A percentile compares a stretch with the other conserved stretches of the same genome.
phyloP scores from a whole-genome alignment of 2,888 invertebrate species.

The Mythimna vitellina region DNA sequence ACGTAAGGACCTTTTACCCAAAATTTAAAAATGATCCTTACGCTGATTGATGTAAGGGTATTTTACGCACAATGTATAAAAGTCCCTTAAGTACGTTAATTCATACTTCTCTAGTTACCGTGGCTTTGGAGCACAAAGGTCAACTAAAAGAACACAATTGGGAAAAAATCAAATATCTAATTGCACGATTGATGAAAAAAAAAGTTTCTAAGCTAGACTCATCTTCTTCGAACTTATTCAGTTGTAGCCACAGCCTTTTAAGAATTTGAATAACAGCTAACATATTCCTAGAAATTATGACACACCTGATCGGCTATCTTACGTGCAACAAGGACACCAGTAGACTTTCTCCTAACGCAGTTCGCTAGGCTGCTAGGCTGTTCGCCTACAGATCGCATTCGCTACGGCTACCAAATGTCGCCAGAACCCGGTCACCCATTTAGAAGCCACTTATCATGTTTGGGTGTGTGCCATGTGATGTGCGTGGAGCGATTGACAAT shows the following conservation, averaged over 20 bases:
- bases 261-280: slow-evolving; percentile 15
- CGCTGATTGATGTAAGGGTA: no score
- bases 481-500: slow-evolving; percentile 65
- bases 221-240: slow-evolving; percentile 13
- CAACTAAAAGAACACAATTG: no score
- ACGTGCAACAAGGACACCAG: slow-evolving; percentile 78
- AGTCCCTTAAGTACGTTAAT: no score
- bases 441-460: slow-evolving; percentile 74
- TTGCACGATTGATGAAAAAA: no score
- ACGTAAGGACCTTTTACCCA: no score
- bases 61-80: no score
- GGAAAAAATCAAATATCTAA: no score
- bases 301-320: slow-evolving; percentile 48
- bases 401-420: slow-evolving; percentile 76
- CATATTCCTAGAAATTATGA: slow-evolving; percentile 31
- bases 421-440: slow-evolving; percentile 84
- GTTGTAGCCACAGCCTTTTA: not conserved
- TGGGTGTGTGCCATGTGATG: slow-evolving; percentile 69
- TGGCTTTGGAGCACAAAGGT: no score
- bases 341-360: slow-evolving; percentile 81
- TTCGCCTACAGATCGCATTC: slow-evolving; percentile 71
- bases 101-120: no score
- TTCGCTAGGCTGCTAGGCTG: slow-evolving; percentile 46
- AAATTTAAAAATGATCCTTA: no score
- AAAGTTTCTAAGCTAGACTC: not conserved